Conservation (phyloP, 2,797 vertebrate genomes). For the Dryobates pubescens region DNA sequence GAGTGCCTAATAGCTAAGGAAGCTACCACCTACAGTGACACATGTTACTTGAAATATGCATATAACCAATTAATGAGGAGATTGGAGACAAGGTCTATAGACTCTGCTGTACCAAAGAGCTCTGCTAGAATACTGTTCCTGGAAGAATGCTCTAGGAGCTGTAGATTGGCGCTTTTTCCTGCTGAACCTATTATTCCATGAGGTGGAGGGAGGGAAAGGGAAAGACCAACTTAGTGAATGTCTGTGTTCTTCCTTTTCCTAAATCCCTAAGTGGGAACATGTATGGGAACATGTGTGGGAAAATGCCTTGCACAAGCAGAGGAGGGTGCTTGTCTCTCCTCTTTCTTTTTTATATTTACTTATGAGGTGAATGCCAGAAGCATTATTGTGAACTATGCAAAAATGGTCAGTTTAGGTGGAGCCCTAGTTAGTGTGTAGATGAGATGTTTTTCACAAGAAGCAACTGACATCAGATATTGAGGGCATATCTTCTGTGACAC, state of each 20-base stretch:
- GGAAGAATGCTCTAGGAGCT: neutral
- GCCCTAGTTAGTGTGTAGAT: neutral
- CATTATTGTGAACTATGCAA: neutral
- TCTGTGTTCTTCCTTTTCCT: neutral
- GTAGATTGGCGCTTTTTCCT: neutral
- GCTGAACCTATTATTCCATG: neutral
- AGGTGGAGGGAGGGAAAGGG: neutral
- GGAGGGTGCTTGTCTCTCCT: neutral
- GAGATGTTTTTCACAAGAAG: neutral
- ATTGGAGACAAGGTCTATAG: constrained; percentile 14
- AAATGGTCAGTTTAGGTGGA: neutral
- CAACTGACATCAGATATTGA: neutral
- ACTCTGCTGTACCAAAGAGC: neutral
- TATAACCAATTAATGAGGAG: constrained; percentile 42
- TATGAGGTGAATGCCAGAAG: neutral
- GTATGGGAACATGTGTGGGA: neutral
- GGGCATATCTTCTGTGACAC: neutral
- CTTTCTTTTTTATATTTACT: neutral
- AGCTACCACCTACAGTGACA: constrained; percentile 31
- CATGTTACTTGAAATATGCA: constrained; percentile 10
- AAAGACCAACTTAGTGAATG: neutral
- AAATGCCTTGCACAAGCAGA: neutral
- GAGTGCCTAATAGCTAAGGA: constrained; percentile 45
- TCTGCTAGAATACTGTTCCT: neutral
- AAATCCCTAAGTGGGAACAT: neutral